Conservation (phyloP, 2,113 vertebrate species). For the Bothrops jararaca region DNA sequence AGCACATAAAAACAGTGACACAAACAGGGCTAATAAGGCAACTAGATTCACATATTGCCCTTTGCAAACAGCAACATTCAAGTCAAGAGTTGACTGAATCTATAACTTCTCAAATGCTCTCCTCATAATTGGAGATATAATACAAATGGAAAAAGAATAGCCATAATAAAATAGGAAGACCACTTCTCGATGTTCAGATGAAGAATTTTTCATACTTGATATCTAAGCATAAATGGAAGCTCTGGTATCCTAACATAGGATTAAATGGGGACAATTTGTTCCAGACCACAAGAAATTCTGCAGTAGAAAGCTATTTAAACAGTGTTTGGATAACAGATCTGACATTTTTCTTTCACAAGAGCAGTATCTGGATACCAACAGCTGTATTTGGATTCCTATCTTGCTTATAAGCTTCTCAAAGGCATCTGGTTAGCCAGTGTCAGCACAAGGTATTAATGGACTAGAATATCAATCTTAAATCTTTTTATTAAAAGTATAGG, state of each 20-base stretch:
- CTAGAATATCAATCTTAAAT: neutral
- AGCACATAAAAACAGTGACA: conserved; percentile 9
- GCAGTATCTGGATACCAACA: neutral
- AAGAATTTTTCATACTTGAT: neutral
- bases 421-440: neutral
- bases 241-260: neutral
- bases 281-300: neutral
- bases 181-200: neutral
- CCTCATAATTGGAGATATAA: neutral
- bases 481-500: neutral
- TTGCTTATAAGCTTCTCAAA: neutral
- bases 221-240: neutral
- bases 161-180: neutral
- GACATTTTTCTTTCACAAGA: neutral
- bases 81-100: conserved; percentile 1
- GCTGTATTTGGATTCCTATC: neutral
- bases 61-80: neutral
- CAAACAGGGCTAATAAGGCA: conserved; percentile 12
- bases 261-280: neutral
- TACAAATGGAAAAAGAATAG: conserved; percentile 11
- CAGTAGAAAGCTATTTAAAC: neutral
- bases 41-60: conserved; percentile 5
- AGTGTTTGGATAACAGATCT: neutral
- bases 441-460: neutral
- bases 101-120: conserved; percentile 5